Base-by-base conservation (phyloP, 2,888 invertebrate species). In the Drosophila recens region DNA sequence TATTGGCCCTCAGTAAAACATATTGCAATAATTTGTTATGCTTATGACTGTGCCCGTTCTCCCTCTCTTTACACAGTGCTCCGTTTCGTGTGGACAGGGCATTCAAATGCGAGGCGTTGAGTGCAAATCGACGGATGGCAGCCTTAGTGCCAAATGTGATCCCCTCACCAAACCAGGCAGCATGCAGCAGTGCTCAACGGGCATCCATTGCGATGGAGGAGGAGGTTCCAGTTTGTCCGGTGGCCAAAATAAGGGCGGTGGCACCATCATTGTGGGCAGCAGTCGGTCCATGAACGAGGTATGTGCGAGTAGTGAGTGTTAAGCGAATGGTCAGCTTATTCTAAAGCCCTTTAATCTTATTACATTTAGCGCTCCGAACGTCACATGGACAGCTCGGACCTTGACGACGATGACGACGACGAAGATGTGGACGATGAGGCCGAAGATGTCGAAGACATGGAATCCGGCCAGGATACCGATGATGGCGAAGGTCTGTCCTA, bases 11-110 rank as follows among this genome's bases (percentile, higher is more conserved):
- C 57, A 57, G 74, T 51, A 49, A 75, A 84, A 80, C 84, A 82
- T 79, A 83, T 90, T 84, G 79, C 81, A 84, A 82, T 86, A 84
- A 87, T 87, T 90, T 86, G 89, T 87, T 86, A 83, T 70, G 72
- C 82, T 76, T 75, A 80, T 64, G 75, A 52, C 48, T 57, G 43
- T 45, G 34, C n/a, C 23, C 23, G 2, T 30, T 42, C 6, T 9
- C n/a, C 51, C 20, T 30, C 9, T 20, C 46, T 38, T 11, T 27
- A 23, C 40, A 10, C 93, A 98, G 97, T 98, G 98, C 91, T 98
- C 98, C n/a, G 97, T 96, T 10, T 96, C 97, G 10, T 98, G 98
- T 90, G 98, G 98, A 10, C 96, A 95, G 90, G 98, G 98, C 0
- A 94, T 96, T 36, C 97, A 97, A 93, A 96, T 96, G 27, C 95